Evolutionary conservation across 2,797 vertebrate species (phyloP).

Genomic region (Pantherophis vulpinus): DNA sequence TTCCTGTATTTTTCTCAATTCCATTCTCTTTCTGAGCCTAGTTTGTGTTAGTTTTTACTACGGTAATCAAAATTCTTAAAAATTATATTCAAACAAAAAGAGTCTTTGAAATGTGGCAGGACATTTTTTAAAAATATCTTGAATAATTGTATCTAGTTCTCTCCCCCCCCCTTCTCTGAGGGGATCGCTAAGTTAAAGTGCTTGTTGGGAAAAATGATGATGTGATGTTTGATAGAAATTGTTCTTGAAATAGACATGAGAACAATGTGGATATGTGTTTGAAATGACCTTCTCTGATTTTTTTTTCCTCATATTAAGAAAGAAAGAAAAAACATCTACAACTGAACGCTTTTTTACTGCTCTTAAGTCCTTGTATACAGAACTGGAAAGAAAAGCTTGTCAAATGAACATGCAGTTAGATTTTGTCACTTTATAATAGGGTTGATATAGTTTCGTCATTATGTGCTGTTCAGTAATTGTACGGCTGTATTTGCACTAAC

Average conservation of each 20-base stretch:
- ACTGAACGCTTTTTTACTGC: background rate
- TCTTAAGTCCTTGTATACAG: background rate
- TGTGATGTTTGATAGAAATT: no score
- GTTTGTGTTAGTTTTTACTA: no score
- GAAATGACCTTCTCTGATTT: background rate
- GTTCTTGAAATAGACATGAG: background rate
- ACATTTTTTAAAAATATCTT: no score
- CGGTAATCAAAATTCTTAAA: no score
- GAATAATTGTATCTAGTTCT: background rate
- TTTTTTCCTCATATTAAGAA: background rate
- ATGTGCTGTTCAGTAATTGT: background rate
- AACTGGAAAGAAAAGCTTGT: background rate
- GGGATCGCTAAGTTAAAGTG: background rate
- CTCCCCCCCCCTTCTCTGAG: background rate
- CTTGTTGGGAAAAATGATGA: no score
- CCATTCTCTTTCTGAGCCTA: no score
- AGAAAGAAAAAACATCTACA: background rate
- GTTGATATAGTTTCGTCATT: background rate
- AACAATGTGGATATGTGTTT: background rate
- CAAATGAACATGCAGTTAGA: background rate
- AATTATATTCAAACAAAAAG: no score
- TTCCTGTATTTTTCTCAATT: no score
- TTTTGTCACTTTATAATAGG: background rate
- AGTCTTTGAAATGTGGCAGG: no score
- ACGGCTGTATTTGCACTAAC: background rate